Conservation (phyloP, 1,140 invertebrate genomes). For the Hycleus phaleratus region DNA sequence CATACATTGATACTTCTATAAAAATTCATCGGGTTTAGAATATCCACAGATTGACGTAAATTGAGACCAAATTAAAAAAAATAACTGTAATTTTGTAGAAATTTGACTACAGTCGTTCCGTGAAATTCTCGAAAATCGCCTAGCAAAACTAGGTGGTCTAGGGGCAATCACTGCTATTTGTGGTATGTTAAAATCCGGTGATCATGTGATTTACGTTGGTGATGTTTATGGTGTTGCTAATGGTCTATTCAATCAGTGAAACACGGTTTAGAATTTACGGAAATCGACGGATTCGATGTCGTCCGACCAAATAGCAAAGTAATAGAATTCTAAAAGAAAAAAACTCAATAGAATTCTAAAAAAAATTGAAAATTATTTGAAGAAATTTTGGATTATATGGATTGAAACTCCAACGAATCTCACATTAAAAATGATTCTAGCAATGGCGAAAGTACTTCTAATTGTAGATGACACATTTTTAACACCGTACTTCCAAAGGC, state of each 20-base stretch:
- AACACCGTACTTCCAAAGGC: slow-evolving; percentile 72
- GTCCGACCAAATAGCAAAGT: slow-evolving; percentile 84
- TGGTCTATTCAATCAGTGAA: slow-evolving; percentile 51
- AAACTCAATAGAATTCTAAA: neutral
- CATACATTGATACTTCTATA: no score
- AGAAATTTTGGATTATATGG: slow-evolving; percentile 51
- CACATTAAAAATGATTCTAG: slow-evolving; percentile 82
- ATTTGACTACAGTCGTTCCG: slow-evolving; percentile 89
- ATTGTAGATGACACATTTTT: slow-evolving; percentile 95
- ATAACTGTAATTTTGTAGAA: slow-evolving; percentile 49
- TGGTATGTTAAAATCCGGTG: slow-evolving; percentile 70
- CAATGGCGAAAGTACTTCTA: slow-evolving; percentile 65
- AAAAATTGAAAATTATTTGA: neutral
- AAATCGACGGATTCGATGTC: slow-evolving; percentile 73
- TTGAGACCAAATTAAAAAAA: no score
- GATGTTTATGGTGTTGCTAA: slow-evolving; percentile 95
- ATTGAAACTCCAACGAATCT: slow-evolving; percentile 98
- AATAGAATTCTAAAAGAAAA: slow-evolving; percentile 13
- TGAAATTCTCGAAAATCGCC: slow-evolving; percentile 77
- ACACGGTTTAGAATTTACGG: slow-evolving; percentile 64
- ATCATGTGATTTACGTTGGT: slow-evolving; percentile 86
- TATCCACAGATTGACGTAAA: no score
- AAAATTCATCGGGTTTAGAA: no score
- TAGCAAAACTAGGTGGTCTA: slow-evolving; percentile 81
- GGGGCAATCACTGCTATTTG: slow-evolving; percentile 72